A percentile compares a stretch with the other conserved stretches of the same genome.
Conservation (phyloP, 1,140 invertebrate genomes). For the Drosophila jambulina region DNA sequence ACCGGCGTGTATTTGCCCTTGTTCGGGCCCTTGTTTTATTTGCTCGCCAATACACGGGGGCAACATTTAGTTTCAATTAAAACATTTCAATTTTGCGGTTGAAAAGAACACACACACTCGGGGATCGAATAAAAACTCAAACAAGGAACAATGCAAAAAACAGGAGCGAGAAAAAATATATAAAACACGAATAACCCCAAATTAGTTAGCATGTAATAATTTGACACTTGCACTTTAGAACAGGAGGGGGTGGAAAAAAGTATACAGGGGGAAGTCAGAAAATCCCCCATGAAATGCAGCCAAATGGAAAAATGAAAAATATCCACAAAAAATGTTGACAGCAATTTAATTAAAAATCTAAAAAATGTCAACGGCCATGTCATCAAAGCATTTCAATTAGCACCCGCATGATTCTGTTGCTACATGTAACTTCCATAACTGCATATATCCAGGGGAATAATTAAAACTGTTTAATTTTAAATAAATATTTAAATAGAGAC, state of each 20-base stretch:
- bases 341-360: slow-evolving; percentile 76
- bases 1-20: slow-evolving; percentile 37
- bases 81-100: slow-evolving; percentile 77
- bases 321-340: slow-evolving; percentile 51
- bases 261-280: slow-evolving; percentile 3
- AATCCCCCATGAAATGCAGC: slow-evolving; percentile 14
- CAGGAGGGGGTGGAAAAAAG: neutral
- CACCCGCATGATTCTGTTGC: slow-evolving; percentile 15
- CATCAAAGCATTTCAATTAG: slow-evolving; percentile 70
- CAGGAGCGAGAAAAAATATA: slow-evolving; percentile 17
- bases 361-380: slow-evolving; percentile 69
- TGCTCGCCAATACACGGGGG: slow-evolving; percentile 71
- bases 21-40: slow-evolving; percentile 63
- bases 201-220: slow-evolving; percentile 67
- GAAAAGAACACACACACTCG: slow-evolving; percentile 34
- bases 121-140: slow-evolving; percentile 37
- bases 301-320: slow-evolving; percentile 30
- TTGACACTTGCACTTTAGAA: slow-evolving; percentile 36
- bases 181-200: slow-evolving; percentile 39
- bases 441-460: slow-evolving; percentile 3
- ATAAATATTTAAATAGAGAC: slow-evolving; percentile 14
- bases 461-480: slow-evolving; percentile 30
- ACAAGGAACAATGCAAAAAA: slow-evolving; percentile 24
- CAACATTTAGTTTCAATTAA: slow-evolving; percentile 80
- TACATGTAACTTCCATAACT: slow-evolving; percentile 1